phyloP scores from a whole-genome alignment of 2,797 vertebrate genomes.

The Poecile montanus region DNA sequence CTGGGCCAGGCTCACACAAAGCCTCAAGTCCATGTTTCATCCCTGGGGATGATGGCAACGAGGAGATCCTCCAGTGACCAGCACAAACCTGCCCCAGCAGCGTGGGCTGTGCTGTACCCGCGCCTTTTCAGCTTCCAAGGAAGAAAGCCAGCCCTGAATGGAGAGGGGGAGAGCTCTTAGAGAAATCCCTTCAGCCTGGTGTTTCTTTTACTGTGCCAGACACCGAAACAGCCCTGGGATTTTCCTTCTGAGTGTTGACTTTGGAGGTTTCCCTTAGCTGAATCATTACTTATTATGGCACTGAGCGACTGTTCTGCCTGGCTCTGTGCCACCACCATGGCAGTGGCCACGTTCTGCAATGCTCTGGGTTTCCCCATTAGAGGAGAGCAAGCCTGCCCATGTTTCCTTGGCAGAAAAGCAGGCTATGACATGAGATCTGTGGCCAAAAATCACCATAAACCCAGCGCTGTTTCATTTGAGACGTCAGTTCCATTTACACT shows the following conservation, averaged over 20 bases:
- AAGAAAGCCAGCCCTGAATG: neutral
- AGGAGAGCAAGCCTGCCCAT: neutral
- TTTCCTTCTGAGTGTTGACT: neutral
- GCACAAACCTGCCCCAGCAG: rapidly evolving
- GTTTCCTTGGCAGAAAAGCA: conserved; percentile 24
- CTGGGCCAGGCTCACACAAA: neutral
- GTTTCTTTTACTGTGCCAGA: neutral
- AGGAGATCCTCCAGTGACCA: neutral
- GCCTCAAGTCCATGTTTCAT: neutral
- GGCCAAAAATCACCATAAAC: conserved; percentile 7
- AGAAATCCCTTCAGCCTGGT: neutral
- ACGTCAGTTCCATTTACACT: neutral
- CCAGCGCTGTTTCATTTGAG: neutral
- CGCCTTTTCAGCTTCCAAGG: neutral
- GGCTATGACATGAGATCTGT: neutral
- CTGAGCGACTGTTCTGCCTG: neutral
- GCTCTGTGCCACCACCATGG: neutral
- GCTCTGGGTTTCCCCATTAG: neutral
- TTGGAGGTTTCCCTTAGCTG: neutral
- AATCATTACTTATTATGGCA: neutral
- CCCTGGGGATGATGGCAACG: neutral
- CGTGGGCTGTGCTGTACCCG: rapidly evolving
- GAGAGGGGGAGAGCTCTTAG: neutral
- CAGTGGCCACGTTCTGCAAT: neutral
- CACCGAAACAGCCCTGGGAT: neutral